Conservation (phyloP, 2,113 vertebrate species). For the Podilymbus podiceps region DNA sequence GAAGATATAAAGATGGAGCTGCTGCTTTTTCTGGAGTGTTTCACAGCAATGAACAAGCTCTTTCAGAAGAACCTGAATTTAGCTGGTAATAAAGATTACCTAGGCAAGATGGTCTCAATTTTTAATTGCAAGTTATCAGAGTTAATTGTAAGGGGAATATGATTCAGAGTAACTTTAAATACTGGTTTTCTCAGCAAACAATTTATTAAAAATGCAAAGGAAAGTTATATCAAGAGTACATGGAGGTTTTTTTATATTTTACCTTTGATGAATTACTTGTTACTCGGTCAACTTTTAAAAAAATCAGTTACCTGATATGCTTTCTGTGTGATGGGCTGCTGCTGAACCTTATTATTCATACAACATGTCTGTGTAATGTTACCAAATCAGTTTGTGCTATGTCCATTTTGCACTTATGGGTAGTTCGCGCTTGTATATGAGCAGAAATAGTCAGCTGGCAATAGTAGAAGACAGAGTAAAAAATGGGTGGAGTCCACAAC, state of each 20-base stretch:
- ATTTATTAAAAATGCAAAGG: neutral
- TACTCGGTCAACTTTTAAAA: slow-evolving; percentile 57
- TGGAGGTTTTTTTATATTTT: neutral
- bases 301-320: slow-evolving; percentile 50
- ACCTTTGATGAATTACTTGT: slow-evolving; percentile 41
- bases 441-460: slow-evolving; percentile 67
- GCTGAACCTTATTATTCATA: slow-evolving; percentile 71
- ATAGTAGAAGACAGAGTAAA: slow-evolving; percentile 61
- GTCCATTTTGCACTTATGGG: slow-evolving; percentile 69
- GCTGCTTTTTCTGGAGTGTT: neutral
- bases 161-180: neutral
- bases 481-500: slow-evolving; percentile 34
- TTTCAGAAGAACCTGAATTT: neutral
- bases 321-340: slow-evolving; percentile 68
- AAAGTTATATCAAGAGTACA: neutral
- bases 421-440: slow-evolving; percentile 63
- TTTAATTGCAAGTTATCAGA: neutral
- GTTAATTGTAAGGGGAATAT: neutral
- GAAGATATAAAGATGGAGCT: neutral
- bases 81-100: neutral
- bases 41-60: neutral
- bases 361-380: slow-evolving; percentile 55
- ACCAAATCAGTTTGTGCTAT: slow-evolving; percentile 72
- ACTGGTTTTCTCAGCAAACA: neutral
- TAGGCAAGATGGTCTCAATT: neutral